These are phyloP conservation scores for Dolomedes plantarius DNA, from an alignment of 2,888 invertebrate genomes.

Conservation along the genomic window DNA sequence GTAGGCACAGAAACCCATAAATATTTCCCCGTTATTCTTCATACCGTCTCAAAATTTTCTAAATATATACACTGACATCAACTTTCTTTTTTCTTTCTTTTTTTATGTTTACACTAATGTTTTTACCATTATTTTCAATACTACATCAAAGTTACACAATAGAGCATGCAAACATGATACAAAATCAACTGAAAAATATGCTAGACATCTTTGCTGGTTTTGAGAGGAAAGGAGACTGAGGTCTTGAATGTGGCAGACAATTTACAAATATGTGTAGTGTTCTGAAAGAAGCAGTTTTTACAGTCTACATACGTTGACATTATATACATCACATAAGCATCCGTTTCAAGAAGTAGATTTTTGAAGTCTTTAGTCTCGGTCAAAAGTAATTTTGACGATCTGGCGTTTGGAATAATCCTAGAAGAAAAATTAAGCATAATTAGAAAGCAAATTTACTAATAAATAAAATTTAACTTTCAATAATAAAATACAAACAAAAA, in stretches of 20 bases:
- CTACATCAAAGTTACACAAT: conserved; percentile 60
- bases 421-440: no score
- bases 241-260: conserved; percentile 13
- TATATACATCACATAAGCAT: conserved; percentile 21
- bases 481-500: no score
- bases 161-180: conserved; percentile 55
- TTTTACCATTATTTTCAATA: conserved; percentile 28
- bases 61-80: conserved; percentile 41
- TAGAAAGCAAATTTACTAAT: no score
- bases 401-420: conserved; percentile 25
- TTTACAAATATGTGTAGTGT: conserved; percentile 16
- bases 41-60: conserved; percentile 30
- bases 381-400: neutral
- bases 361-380: neutral
- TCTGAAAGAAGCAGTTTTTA: conserved; percentile 27
- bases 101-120: conserved; percentile 34
- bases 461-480: no score
- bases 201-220: neutral
- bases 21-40: conserved; percentile 37
- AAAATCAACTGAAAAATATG: conserved; percentile 37
- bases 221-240: neutral
- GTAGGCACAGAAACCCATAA: conserved; percentile 48
- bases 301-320: conserved; percentile 32
- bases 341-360: neutral
- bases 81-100: no score